Percentiles rank a stretch among this genome's conserved stretches.
Conservation (phyloP, 2,888 invertebrate species). For the Cepaea hortensis region DNA sequence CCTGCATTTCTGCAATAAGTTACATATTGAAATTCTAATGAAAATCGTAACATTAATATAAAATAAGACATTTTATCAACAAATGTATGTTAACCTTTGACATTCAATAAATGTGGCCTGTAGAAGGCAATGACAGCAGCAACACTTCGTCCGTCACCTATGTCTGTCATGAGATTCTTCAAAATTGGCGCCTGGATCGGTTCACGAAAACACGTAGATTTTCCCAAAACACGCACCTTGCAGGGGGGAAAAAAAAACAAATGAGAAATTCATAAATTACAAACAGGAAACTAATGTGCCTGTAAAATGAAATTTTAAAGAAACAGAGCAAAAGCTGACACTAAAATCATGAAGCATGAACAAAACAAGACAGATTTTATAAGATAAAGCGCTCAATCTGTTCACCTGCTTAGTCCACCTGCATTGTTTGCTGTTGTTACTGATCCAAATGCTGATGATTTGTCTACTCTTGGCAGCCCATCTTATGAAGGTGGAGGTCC, state of each 20-base stretch:
- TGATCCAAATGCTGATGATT: too few species aligned
- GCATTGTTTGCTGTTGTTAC: too few species aligned
- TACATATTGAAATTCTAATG: too few species aligned
- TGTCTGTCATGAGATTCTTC: conserved; percentile 86
- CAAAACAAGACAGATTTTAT: background rate
- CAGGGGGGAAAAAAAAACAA: background rate
- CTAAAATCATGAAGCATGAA: background rate
- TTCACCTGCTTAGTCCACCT: too few species aligned
- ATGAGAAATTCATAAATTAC: background rate
- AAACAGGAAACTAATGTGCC: background rate
- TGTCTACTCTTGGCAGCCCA: too few species aligned
- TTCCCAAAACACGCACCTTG: conserved; percentile 62
- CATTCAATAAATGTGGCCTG: conserved; percentile 86
- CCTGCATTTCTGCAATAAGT: too few species aligned
- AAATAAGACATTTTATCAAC: too few species aligned
- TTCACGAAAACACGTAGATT: conserved; percentile 51
- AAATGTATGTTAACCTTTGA: conserved; percentile 79
- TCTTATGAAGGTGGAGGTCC: too few species aligned
- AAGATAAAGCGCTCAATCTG: background rate
- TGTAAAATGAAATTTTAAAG: background rate
- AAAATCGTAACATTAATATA: too few species aligned
- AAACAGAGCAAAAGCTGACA: background rate
- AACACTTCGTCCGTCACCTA: conserved; percentile 92
- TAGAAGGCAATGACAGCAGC: conserved; percentile 92
- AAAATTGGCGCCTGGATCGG: conserved; percentile 78